Conservation (phyloP, 2,113 vertebrate species). For the Leptobrachium leishanense region DNA sequence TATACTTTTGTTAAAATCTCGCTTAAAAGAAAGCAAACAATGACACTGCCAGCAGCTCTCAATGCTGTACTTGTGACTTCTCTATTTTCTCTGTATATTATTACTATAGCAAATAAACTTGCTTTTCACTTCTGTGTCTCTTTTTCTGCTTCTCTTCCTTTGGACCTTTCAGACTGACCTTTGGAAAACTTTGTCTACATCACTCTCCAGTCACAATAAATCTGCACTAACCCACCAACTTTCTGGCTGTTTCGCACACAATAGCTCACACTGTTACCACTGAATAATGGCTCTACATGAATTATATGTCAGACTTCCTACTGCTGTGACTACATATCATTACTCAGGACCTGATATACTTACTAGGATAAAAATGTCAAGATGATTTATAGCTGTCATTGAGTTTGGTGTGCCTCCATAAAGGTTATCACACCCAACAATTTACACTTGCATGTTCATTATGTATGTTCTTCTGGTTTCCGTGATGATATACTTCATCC, state of each 20-base stretch:
- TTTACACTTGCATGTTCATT: too few species aligned
- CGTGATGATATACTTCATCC: too few species aligned
- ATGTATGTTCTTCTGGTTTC: too few species aligned
- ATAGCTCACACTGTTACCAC: conserved; percentile 42
- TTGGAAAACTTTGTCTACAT: neutral
- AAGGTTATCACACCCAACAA: too few species aligned
- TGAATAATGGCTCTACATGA: conserved; percentile 15
- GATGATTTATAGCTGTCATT: too few species aligned
- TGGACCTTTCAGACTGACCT: conserved; percentile 57
- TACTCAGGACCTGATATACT: too few species aligned
- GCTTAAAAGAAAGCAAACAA: conserved; percentile 62
- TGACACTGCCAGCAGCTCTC: conserved; percentile 76
- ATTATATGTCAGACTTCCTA: neutral
- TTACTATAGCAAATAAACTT: conserved; percentile 85
- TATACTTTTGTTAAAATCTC: conserved; percentile 71
- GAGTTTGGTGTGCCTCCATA: too few species aligned
- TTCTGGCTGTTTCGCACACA: conserved; percentile 22
- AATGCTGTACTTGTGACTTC: conserved; percentile 78
- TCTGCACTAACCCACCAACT: conserved; percentile 52
- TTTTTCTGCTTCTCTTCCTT: conserved; percentile 70
- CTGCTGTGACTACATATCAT: too few species aligned
- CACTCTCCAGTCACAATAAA: conserved; percentile 3
- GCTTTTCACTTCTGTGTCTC: conserved; percentile 81
- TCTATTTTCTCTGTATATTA: conserved; percentile 80
- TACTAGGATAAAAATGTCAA: too few species aligned